Evolutionary conservation across 1,140 invertebrate species (phyloP), one percentile per base, ranked within the genome.

Genomic region (Daktulosphaira vitifoliae): DNA sequence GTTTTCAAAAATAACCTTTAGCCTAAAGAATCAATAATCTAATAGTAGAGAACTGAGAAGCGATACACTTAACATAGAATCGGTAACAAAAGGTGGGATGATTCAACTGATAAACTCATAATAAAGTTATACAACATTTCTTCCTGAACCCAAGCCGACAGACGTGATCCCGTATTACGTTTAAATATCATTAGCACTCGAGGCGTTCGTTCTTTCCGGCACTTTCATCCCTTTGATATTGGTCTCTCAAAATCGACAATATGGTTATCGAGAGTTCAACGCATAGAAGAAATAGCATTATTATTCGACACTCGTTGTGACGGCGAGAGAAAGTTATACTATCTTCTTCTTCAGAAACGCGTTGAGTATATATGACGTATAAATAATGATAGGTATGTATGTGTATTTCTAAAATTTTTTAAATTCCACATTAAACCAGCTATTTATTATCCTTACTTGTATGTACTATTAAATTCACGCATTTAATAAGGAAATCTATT

Each of bases 1-100:
- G n/a, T n/a, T n/a, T n/a, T n/a, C n/a, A n/a, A n/a, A n/a, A n/a
- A n/a, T n/a, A n/a, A n/a, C n/a, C n/a, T n/a, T n/a, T n/a, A n/a
- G n/a, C n/a, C n/a, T 54, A 29, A 54, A 54, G 52, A 38, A 54
- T 54, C 52, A 54, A 54, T 52, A 52, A 52, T 20, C 29, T 37
- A 7, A 42, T n/a, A 42, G 3, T 3, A 15, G 13, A 3, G 38
- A 42, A 5, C 11, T n/a, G 18, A 37, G 52, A 23, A 2, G 52
- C 33, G 33, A 54, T 37, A 39, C 33, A 54, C 33, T 54, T 38
- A 23, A 54, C 33, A 15, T 37, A 22, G n/a, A n/a, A 54, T 54
- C 52, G 33, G n/a, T n/a, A n/a, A n/a, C n/a, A n/a, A n/a, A n/a
- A n/a, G n/a, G n/a, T n/a, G n/a, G n/a, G n/a, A n/a, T n/a, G n/a